Evolutionary conservation across 2,888 invertebrate genomes (phyloP).

Genomic region (Clusia tigrina): DNA sequence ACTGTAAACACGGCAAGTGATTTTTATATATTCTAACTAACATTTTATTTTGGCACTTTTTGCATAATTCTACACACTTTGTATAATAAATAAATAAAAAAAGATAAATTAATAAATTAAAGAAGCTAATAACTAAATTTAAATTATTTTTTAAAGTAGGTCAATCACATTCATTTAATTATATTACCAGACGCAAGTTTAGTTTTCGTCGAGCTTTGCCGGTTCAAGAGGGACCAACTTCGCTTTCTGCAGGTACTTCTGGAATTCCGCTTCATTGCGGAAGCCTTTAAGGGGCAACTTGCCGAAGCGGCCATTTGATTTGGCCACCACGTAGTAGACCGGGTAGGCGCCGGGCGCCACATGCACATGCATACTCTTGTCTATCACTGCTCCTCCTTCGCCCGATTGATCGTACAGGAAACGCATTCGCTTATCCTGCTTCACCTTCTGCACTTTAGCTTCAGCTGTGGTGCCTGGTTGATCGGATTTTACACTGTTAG

Average conservation of each 20-base stretch:
- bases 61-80: no score
- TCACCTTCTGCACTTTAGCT: slow-evolving; percentile 43
- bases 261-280: slow-evolving; percentile 49
- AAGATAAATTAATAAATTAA: no score
- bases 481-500: slow-evolving; percentile 34
- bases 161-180: no score
- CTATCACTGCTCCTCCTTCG: slow-evolving; percentile 30
- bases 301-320: slow-evolving; percentile 60
- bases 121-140: no score
- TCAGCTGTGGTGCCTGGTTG: slow-evolving; percentile 42
- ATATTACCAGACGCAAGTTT: no score
- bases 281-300: slow-evolving; percentile 59
- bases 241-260: slow-evolving; percentile 54
- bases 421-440: slow-evolving; percentile 55
- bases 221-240: slow-evolving; percentile 47
- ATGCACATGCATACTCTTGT: slow-evolving; percentile 50
- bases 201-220: slow-evolving; percentile 38
- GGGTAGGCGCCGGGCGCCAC: slow-evolving; percentile 59
- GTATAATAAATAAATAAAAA: no score
- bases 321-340: slow-evolving; percentile 55
- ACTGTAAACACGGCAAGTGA: no score
- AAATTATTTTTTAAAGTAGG: no score
- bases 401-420: slow-evolving; percentile 44
- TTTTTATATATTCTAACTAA: no score
- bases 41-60: no score